Conservation (phyloP, 1,140 invertebrate genomes). For the Andrena cerasifolii region DNA sequence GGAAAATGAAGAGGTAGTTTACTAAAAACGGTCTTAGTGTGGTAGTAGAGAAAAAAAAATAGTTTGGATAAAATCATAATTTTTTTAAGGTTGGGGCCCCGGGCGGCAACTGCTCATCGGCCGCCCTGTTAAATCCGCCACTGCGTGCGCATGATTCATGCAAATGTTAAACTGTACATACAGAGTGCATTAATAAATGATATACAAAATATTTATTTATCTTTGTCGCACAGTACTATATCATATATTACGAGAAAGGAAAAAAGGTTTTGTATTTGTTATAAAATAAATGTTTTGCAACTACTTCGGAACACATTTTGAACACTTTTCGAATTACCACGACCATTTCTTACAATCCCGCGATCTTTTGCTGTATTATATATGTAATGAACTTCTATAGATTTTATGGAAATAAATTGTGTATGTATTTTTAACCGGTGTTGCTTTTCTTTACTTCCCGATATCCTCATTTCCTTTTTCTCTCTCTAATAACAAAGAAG, state of each 20-base stretch:
- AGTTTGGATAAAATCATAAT: too few relatives aligned
- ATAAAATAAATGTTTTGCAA: slow-evolving; percentile 7
- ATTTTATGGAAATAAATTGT: slow-evolving; percentile 50
- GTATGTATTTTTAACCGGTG: slow-evolving; percentile 46
- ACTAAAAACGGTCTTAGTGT: too few relatives aligned
- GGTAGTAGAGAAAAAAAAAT: too few relatives aligned
- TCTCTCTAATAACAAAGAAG: background rate
- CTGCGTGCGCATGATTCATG: background rate
- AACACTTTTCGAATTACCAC: slow-evolving; percentile 2
- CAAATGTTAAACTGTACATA: background rate
- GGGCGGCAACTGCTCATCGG: too few relatives aligned
- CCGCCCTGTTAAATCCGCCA: too few relatives aligned
- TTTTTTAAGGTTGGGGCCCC: too few relatives aligned
- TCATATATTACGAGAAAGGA: background rate
- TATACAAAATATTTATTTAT: slow-evolving; percentile 2
- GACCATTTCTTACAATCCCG: slow-evolving; percentile 12
- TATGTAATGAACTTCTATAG: background rate
- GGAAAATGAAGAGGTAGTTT: too few relatives aligned
- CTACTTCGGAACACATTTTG: background rate
- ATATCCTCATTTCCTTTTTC: background rate
- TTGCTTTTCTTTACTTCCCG: background rate
- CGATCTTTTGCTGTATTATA: background rate
- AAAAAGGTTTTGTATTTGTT: background rate
- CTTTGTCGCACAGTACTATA: background rate
- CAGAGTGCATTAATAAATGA: background rate